A percentile compares a stretch with the other conserved stretches of the same genome.
phyloP scores from a whole-genome alignment of 2,888 invertebrate genomes.

The Caenorhabditis sp. region DNA sequence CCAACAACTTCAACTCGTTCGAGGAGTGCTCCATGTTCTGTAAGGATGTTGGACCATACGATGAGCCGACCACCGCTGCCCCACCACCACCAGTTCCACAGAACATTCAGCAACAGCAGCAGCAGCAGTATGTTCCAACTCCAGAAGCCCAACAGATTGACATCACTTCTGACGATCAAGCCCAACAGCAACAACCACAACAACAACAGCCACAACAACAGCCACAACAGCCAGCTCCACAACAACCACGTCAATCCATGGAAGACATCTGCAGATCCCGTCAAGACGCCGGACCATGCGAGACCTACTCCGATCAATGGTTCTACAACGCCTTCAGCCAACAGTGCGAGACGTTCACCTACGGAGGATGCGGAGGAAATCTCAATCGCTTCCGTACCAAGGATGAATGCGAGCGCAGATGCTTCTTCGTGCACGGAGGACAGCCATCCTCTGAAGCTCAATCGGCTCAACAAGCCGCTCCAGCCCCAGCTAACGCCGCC shows the following conservation, averaged over 20 bases:
- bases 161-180: conserved; percentile 50
- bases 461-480: conserved; percentile 19
- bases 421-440: conserved; percentile 73
- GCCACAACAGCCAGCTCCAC: conserved; percentile 34
- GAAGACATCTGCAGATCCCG: conserved; percentile 78
- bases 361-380: conserved; percentile 82
- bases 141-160: conserved; percentile 57
- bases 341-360: conserved; percentile 77
- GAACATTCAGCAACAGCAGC: conserved; percentile 41
- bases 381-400: conserved; percentile 77
- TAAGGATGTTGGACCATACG: conserved; percentile 74
- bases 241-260: conserved; percentile 64
- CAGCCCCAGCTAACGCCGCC: conserved; percentile 18
- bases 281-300: conserved; percentile 88
- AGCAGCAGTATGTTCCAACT: conserved; percentile 44
- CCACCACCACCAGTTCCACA: conserved; percentile 56
- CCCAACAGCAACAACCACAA: conserved; percentile 43
- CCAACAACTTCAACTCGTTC: conserved; percentile 82
- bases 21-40: conserved; percentile 80
- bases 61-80: conserved; percentile 66
- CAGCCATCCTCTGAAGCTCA: conserved; percentile 48
- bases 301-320: conserved; percentile 87
- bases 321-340: conserved; percentile 71
- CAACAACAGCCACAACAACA: too few species aligned
- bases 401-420: conserved; percentile 77